A percentile compares a stretch with the other conserved stretches of the same genome.
phyloP scores from a whole-genome alignment of 2,888 invertebrate genomes.

The Athalia rosae region DNA sequence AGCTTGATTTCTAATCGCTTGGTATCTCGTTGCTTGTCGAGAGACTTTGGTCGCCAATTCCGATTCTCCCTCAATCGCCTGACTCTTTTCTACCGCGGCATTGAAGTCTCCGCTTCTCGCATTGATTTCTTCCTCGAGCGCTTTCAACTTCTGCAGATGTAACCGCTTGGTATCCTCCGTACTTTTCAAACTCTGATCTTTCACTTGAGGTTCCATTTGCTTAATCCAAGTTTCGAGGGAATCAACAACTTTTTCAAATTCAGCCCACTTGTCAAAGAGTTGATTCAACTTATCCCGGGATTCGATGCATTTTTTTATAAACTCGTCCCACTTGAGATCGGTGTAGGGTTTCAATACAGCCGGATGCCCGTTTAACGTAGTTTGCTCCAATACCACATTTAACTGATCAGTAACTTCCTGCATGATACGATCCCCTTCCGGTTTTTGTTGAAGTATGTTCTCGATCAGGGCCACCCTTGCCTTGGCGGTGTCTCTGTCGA shows the following conservation, averaged over 20 bases:
- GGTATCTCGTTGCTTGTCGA: constrained; percentile 87
- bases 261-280: constrained; percentile 86
- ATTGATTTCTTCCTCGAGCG: constrained; percentile 82
- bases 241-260: constrained; percentile 86
- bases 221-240: constrained; percentile 90
- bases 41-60: constrained; percentile 85
- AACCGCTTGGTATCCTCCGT: constrained; percentile 87
- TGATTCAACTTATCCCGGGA: constrained; percentile 84
- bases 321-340: constrained; percentile 86
- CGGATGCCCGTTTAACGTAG: constrained; percentile 84
- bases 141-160: constrained; percentile 85
- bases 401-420: constrained; percentile 82
- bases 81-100: constrained; percentile 81
- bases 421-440: constrained; percentile 84
- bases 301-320: constrained; percentile 82
- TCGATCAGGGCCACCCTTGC: constrained; percentile 84
- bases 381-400: constrained; percentile 84
- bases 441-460: constrained; percentile 83
- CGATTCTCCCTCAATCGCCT: constrained; percentile 84
- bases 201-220: constrained; percentile 87
- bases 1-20: constrained; percentile 86
- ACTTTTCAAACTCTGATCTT: constrained; percentile 92
- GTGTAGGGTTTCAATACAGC: constrained; percentile 84
- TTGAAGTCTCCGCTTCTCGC: constrained; percentile 82
- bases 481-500: constrained; percentile 87